These are phyloP conservation scores for Cossypha dichroa DNA, from an alignment of 2,797 vertebrate species.

Conservation along the genomic window DNA sequence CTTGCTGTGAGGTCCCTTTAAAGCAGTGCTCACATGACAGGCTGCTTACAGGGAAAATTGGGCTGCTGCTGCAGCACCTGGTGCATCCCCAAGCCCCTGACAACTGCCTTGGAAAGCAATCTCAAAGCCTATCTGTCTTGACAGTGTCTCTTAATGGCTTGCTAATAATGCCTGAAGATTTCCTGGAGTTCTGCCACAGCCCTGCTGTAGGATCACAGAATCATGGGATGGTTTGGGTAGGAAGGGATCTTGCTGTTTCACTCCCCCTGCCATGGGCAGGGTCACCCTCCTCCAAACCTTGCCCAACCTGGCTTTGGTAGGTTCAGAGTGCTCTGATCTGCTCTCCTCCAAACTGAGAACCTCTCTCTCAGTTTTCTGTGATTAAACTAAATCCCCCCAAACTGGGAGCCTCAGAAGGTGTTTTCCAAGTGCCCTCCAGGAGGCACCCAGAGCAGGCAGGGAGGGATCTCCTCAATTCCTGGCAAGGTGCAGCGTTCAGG, in stretches of 20 bases:
- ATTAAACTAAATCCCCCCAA: neutral
- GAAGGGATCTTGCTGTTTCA: neutral
- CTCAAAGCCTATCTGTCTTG: neutral
- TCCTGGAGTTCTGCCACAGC: neutral
- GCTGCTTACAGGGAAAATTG: neutral
- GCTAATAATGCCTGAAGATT: neutral
- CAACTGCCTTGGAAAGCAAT: slow-evolving; percentile 4
- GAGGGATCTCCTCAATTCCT: neutral
- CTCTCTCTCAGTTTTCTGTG: fast-evolving
- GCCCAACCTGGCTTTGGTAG: neutral
- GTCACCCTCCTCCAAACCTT: neutral
- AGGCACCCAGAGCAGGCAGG: neutral
- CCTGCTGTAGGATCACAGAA: neutral
- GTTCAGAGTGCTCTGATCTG: neutral
- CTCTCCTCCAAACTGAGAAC: neutral
- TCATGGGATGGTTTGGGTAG: neutral
- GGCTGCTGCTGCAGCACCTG: neutral
- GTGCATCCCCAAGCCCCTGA: neutral
- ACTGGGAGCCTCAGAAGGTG: neutral
- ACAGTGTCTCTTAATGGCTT: slow-evolving; percentile 10
- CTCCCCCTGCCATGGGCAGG: neutral
- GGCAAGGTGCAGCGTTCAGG: fast-evolving
- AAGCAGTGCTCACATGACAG: neutral
- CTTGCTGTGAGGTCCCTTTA: neutral
- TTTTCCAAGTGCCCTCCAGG: neutral